Percentiles rank a stretch among this genome's conserved stretches.
Evolutionary conservation across 2,113 vertebrate species (phyloP).

Genomic region (Chaetorhynchus papuensis): DNA sequence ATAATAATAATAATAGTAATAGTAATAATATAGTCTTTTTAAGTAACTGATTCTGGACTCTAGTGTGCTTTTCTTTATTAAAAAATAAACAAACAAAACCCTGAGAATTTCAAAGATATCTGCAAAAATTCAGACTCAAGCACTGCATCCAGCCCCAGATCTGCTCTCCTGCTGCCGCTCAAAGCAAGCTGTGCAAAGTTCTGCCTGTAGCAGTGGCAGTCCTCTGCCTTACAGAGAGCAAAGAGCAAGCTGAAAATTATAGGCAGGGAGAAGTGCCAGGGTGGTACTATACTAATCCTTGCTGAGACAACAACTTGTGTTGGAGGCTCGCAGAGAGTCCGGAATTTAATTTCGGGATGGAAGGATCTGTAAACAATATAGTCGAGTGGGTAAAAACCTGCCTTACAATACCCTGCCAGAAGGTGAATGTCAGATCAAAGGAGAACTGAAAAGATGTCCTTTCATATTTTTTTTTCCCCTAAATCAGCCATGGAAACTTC

Average conservation of each 20-base stretch:
- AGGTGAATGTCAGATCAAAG: constrained; percentile 63
- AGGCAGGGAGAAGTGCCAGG: constrained; percentile 36
- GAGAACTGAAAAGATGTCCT: constrained; percentile 25
- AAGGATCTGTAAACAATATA: constrained; percentile 48
- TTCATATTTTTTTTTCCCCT: constrained; percentile 12
- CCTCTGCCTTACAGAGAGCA: constrained; percentile 21
- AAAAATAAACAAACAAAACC: background rate
- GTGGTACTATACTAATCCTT: constrained; percentile 48
- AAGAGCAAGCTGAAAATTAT: constrained; percentile 52
- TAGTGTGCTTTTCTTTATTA: background rate
- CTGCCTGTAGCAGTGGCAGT: background rate
- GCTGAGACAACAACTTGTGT: constrained; percentile 40
- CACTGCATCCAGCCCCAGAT: background rate
- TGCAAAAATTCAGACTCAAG: background rate
- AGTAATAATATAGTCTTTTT: background rate
- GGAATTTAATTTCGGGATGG: constrained; percentile 54
- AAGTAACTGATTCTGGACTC: background rate
- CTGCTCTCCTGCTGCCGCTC: background rate
- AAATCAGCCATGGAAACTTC: constrained; percentile 51
- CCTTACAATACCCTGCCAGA: constrained; percentile 23
- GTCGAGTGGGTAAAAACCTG: constrained; percentile 23
- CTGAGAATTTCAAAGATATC: background rate
- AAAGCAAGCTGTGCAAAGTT: constrained; percentile 2
- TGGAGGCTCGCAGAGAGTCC: background rate
- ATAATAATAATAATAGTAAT: background rate